phyloP scores from a whole-genome alignment of 2,797 vertebrate genomes.

The Antrozous pallidus region DNA sequence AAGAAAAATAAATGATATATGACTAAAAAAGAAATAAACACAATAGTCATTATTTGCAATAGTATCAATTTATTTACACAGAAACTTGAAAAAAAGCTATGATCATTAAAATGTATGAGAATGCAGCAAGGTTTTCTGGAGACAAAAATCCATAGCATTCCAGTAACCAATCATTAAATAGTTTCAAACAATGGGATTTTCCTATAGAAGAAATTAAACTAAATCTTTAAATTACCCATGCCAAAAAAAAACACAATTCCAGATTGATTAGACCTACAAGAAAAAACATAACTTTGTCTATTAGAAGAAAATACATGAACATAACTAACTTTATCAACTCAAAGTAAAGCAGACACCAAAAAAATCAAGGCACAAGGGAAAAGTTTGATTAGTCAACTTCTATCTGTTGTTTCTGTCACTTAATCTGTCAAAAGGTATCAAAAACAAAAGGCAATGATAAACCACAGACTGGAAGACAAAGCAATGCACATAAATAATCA shows the following conservation, averaged over 20 bases:
- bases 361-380: background rate
- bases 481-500: background rate
- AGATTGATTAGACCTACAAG: background rate
- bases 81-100: slow-evolving; percentile 25
- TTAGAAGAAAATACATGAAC: background rate
- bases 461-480: background rate
- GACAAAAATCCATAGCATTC: background rate
- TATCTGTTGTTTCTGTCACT: background rate
- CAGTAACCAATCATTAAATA: background rate
- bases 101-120: slow-evolving; percentile 31
- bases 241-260: background rate
- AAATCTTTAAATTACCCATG: background rate
- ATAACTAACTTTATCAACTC: background rate
- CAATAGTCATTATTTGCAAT: slow-evolving; percentile 1
- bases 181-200: background rate
- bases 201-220: slow-evolving; percentile 1
- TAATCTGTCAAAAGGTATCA: background rate
- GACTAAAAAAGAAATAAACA: background rate
- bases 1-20: slow-evolving; percentile 9
- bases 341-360: background rate
- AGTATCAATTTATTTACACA: background rate
- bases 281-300: background rate
- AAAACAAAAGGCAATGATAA: background rate
- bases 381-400: background rate
- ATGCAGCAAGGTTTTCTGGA: slow-evolving; percentile 5